phyloP scores from a whole-genome alignment of 2,888 invertebrate species.

The Sminthurides aquaticus region DNA sequence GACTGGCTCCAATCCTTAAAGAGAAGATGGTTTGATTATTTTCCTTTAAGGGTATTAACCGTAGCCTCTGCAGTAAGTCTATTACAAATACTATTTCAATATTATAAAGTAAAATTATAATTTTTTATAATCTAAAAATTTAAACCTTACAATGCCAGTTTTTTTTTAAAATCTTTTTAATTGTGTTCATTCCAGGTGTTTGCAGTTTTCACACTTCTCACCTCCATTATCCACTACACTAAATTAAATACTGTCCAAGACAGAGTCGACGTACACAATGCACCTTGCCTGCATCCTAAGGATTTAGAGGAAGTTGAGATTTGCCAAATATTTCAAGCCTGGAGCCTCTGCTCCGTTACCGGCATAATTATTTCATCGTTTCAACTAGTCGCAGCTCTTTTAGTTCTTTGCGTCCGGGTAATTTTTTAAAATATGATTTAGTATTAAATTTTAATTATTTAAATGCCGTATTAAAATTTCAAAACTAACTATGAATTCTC shows the following conservation, averaged over 20 bases:
- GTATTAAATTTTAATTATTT: too few species aligned
- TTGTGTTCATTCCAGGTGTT: not conserved
- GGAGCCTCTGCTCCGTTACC: not conserved
- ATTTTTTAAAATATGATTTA: too few species aligned
- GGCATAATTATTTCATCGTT: not conserved
- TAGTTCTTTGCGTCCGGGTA: not conserved
- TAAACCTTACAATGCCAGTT: too few species aligned
- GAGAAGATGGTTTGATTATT: not conserved
- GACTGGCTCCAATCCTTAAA: not conserved
- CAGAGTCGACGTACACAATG: not conserved
- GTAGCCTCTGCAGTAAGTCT: not conserved
- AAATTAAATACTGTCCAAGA: not conserved
- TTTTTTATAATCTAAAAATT: too few species aligned
- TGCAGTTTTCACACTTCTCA: not conserved
- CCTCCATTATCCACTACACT: not conserved
- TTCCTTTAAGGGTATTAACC: not conserved
- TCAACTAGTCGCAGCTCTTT: not conserved
- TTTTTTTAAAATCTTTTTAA: too few species aligned
- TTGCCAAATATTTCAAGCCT: not conserved
- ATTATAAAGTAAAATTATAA: too few species aligned
- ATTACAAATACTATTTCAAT: too few species aligned
- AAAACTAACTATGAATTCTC: too few species aligned
- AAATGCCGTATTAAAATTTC: too few species aligned
- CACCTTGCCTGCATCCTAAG: not conserved
- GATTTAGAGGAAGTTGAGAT: not conserved